A percentile compares a stretch with the other conserved stretches of the same genome.
phyloP scores from a whole-genome alignment of 2,888 invertebrate genomes.

The Rotaria macrura region DNA sequence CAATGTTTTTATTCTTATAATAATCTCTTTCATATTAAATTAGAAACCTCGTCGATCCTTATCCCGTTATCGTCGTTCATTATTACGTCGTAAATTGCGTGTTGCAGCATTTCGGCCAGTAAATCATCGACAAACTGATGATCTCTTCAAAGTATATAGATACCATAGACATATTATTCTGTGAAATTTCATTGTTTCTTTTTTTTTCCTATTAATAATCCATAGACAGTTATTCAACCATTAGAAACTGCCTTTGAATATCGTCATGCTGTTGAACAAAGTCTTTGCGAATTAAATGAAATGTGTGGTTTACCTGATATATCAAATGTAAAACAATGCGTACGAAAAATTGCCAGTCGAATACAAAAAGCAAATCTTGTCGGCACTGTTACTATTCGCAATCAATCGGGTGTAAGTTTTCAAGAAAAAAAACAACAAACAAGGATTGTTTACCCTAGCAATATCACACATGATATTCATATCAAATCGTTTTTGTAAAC shows the following conservation, averaged over 20 bases:
- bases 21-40: not conserved
- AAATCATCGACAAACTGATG: slow-evolving; percentile 3
- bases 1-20: not conserved
- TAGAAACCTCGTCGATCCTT: slow-evolving; percentile 18
- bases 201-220: not conserved
- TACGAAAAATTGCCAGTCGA: slow-evolving; percentile 8
- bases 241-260: slow-evolving; percentile 11
- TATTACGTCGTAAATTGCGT: slow-evolving; percentile 10
- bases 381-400: not conserved
- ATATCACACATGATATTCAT: too few species aligned
- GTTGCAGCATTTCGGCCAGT: slow-evolving; percentile 10
- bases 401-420: not conserved
- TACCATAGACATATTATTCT: not conserved
- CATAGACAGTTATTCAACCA: not conserved
- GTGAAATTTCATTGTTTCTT: not conserved
- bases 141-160: not conserved
- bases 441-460: too few species aligned
- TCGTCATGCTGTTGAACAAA: slow-evolving; percentile 16
- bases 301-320: slow-evolving; percentile 21
- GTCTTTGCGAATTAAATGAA: slow-evolving; percentile 15
- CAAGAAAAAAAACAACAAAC: too few species aligned
- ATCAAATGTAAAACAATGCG: slow-evolving; percentile 16
- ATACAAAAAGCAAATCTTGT: slow-evolving; percentile 19
- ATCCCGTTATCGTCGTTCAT: slow-evolving; percentile 1
- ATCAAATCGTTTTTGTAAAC: too few species aligned